Conservation (phyloP, 2,888 invertebrate genomes). For the Mesorhabditis belari region DNA sequence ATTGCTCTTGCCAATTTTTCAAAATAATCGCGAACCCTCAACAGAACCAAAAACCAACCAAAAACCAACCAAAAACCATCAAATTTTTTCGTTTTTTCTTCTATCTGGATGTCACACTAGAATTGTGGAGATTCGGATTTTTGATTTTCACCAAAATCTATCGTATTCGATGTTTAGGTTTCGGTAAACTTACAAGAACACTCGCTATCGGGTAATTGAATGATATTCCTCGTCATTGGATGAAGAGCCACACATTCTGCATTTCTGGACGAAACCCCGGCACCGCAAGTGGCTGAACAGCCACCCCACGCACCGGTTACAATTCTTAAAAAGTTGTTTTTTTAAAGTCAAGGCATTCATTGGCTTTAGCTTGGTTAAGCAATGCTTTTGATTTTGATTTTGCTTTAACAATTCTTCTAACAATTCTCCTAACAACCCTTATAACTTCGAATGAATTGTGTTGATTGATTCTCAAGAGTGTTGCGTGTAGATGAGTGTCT, state of each 20-base stretch:
- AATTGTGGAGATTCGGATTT: no score
- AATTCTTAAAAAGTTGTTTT: conserved; percentile 10
- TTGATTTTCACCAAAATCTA: no score
- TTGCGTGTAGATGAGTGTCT: no score
- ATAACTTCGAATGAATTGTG: no score
- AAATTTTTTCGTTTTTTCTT: no score
- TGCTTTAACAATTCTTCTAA: background rate
- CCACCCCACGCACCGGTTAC: conserved; percentile 29
- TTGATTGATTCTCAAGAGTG: no score
- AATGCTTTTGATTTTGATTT: background rate
- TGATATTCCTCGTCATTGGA: conserved; percentile 37
- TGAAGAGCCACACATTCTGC: conserved; percentile 43
- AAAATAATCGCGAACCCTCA: no score
- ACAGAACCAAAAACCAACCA: no score
- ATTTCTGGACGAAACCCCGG: conserved; percentile 32
- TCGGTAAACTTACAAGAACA: conserved; percentile 37
- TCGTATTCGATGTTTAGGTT: background rate
- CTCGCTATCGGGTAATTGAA: conserved; percentile 49
- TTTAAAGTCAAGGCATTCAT: background rate
- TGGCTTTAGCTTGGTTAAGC: background rate
- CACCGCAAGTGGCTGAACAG: conserved; percentile 36
- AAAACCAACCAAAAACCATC: no score
- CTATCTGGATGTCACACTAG: no score
- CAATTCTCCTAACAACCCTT: background rate
- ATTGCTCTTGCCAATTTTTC: no score